Evolutionary conservation across 2,797 vertebrate genomes (phyloP), one percentile per base, ranked within the genome.

Genomic region (Sphenopsis melanotis): DNA sequence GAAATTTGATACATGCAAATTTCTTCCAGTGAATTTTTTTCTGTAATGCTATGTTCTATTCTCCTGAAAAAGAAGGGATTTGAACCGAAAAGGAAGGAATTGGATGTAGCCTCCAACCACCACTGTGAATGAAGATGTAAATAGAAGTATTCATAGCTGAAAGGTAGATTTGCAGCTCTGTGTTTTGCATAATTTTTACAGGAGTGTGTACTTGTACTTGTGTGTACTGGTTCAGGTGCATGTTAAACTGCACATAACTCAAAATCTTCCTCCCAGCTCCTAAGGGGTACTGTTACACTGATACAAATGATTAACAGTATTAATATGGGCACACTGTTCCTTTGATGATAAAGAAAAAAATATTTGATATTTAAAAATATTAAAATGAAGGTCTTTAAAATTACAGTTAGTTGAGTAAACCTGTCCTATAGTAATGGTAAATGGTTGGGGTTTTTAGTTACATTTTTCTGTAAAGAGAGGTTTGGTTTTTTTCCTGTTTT

Each of bases 71-170:
- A 53, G 12, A 12, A 53, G 52, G 49, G 49, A 50, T 29, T 29
- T 29, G 32, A 82, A 72, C 37, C 69, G 60, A 42, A 79, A 89
- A 77, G 21, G 13, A 71, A 32, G 37, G 29, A 83, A 24, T 47
- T 82, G 26, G 70, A 95, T 34, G 52, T 82, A 69, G 66, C 29
- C 59, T 64, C 27, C 68, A n/a, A 24, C 36, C 46, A 24, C 42
- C 49, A 37, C 87, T 47, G 55, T 94, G 90, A 94, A 88, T 75
- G 83, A 93, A 89, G 39, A 52, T 75, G 53, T 94, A 93, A 82
- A 95, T 77, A 88, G 60, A 96, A 93, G 46, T 93, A 82, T 97
- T 96, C 60, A 32, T 90, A 92, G 70, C 34, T 87, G 77, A 87
- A 90, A 94, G 56, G 57, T 87, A 70, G 42, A 83, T 83, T 93